Percentiles rank a stretch among this genome's conserved stretches.
Conservation (phyloP, 1,140 invertebrate species). For the Gerris buenoi region DNA sequence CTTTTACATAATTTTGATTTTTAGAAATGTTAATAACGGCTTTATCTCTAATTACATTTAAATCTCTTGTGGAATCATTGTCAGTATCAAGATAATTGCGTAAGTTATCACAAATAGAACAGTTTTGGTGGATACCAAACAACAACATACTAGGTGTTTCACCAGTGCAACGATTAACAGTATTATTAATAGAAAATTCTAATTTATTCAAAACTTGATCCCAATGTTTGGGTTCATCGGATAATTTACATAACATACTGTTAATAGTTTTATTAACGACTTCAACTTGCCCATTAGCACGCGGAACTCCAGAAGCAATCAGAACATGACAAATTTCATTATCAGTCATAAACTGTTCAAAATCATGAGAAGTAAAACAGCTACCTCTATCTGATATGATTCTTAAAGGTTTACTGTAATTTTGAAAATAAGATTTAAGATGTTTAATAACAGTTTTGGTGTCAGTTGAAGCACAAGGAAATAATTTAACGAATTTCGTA, state of each 20-base stretch:
- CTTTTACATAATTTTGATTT: not conserved
- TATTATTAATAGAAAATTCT: not conserved
- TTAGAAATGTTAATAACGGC: not conserved
- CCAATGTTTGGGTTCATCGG: not conserved
- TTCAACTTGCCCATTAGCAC: conserved; percentile 23
- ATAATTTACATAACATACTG: conserved; percentile 2
- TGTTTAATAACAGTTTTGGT: not conserved
- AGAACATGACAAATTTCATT: conserved; percentile 15
- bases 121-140: not conserved
- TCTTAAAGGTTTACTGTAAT: conserved; percentile 23
- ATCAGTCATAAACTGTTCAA: conserved; percentile 22
- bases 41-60: not conserved
- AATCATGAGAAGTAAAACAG: conserved; percentile 23
- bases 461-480: conserved; percentile 6
- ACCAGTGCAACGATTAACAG: not conserved
- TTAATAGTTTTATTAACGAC: conserved; percentile 24
- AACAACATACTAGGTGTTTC: not conserved
- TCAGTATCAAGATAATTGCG: not conserved
- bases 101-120: not conserved
- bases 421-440: not conserved
- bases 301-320: conserved; percentile 13
- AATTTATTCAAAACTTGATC: not conserved
- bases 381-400: conserved; percentile 5
- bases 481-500: conserved; percentile 17
- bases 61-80: not conserved